Base-by-base conservation (phyloP, 1,140 invertebrate species). In the Cherax quadricarinatus region DNA sequence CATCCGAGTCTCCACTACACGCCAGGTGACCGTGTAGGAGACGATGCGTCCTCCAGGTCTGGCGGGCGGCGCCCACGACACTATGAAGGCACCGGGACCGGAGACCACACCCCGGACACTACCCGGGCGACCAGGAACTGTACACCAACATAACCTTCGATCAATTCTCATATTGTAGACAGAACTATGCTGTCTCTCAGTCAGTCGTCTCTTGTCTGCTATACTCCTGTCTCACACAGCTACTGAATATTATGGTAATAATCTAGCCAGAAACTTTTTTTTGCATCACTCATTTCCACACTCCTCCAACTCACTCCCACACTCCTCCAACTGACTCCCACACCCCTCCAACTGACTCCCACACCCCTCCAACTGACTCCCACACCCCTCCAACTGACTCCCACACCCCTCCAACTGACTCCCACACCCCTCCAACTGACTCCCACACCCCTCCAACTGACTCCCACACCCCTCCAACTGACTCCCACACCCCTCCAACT, bases 11-110 rank as follows among this genome's bases (percentile, higher is more conserved):
- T 87, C 97, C 80, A 97, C 96, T 93, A 97, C 96, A 92, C 97
- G 96, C 97, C 97, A 97, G 94, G 97, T 95, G 62, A 96, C 92
- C n/a, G 94, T 95, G 93, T 96, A 96, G 86, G 95, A 94, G 10
- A 93, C 95, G 41, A 96, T 94, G 86, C 95, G 92, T 21, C 96
- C 96, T 93, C 96, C 96, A 18, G 94, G 94, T 73, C 95, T 94
- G 16, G 93, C 83, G 16, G 96, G 96, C 53, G 94, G 95, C 92
- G 94, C 95, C 96, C 96, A 96, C 3, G 95, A 95, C 16, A 96
- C 95, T 81, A 96, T 93, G 62, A 96, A 94, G 70, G 94, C 94
- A 81, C 94, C 95, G 70, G 94, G 92, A 81, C 95, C 95, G 18
- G 94, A 94, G 53, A 95, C 94, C 73, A 95, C 89, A 7, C 95